Conservation (phyloP, 2,797 vertebrate genomes). For the Podargus strigoides region DNA sequence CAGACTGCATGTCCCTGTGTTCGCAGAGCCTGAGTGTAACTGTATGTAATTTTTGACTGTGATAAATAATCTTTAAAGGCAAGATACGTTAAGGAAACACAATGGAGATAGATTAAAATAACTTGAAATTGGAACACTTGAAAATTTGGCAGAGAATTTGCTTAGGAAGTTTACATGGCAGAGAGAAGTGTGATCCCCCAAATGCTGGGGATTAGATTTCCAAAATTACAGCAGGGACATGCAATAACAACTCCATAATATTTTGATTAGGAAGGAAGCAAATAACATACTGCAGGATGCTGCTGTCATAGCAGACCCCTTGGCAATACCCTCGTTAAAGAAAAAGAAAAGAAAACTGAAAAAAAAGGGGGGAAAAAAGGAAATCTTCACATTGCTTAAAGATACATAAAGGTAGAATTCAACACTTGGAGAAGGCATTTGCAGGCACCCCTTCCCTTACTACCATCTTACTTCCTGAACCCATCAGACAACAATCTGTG, state of each 20-base stretch:
- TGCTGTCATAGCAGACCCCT: neutral
- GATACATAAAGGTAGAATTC: neutral
- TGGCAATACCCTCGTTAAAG: neutral
- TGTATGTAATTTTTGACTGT: neutral
- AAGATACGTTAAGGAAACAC: neutral
- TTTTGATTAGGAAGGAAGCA: slow-evolving; percentile 42
- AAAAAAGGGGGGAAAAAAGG: rapidly evolving
- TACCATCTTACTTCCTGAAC: neutral
- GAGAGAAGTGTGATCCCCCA: slow-evolving; percentile 10
- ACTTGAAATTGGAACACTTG: slow-evolving; percentile 23
- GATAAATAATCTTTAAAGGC: neutral
- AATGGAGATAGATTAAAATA: slow-evolving; percentile 20
- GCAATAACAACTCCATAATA: slow-evolving; percentile 38
- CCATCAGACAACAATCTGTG: neutral
- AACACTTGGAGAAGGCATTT: neutral
- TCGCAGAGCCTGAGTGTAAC: neutral
- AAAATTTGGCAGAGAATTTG: slow-evolving; percentile 20
- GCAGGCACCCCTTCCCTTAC: neutral
- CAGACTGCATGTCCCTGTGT: neutral
- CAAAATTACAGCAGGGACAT: slow-evolving; percentile 5
- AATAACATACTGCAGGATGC: slow-evolving; percentile 14
- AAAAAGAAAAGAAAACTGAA: neutral
- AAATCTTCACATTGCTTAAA: neutral
- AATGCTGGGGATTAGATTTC: slow-evolving; percentile 17
- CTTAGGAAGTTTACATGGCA: slow-evolving; percentile 33